These are phyloP conservation scores for Nasua narica DNA, from an alignment of 2,797 vertebrate species.

Conservation along the genomic window DNA sequence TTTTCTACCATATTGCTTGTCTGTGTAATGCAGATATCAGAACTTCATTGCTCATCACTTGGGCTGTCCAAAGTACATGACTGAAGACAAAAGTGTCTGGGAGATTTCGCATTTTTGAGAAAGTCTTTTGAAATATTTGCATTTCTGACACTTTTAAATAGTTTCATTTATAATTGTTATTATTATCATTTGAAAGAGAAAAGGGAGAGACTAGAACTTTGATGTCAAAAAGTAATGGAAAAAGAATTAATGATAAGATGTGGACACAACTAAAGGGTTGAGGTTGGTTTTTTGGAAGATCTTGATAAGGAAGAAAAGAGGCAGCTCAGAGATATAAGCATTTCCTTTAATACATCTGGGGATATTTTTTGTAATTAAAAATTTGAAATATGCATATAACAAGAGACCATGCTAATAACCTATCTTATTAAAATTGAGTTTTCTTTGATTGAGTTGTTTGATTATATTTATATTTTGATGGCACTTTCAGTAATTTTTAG, in stretches of 20 bases:
- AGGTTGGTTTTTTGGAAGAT: conserved; percentile 57
- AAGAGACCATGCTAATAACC: background rate
- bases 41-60: conserved; percentile 75
- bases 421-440: background rate
- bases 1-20: conserved; percentile 68
- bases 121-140: conserved; percentile 71
- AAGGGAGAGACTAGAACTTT: conserved; percentile 63
- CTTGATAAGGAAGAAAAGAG: background rate
- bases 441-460: background rate
- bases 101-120: conserved; percentile 70
- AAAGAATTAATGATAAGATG: conserved; percentile 65
- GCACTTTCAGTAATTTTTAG: background rate
- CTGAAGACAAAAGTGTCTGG: conserved; percentile 66
- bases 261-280: conserved; percentile 49
- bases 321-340: conserved; percentile 60
- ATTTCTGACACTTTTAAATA: conserved; percentile 75
- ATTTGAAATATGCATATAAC: background rate
- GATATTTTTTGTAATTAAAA: conserved; percentile 69
- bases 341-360: conserved; percentile 63
- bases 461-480: background rate
- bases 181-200: conserved; percentile 72
- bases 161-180: conserved; percentile 70
- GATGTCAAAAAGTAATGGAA: conserved; percentile 42
- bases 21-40: conserved; percentile 65
- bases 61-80: conserved; percentile 71